Base-by-base conservation (phyloP, 2,888 invertebrate species). In the Leptinotarsa peninsularis region DNA sequence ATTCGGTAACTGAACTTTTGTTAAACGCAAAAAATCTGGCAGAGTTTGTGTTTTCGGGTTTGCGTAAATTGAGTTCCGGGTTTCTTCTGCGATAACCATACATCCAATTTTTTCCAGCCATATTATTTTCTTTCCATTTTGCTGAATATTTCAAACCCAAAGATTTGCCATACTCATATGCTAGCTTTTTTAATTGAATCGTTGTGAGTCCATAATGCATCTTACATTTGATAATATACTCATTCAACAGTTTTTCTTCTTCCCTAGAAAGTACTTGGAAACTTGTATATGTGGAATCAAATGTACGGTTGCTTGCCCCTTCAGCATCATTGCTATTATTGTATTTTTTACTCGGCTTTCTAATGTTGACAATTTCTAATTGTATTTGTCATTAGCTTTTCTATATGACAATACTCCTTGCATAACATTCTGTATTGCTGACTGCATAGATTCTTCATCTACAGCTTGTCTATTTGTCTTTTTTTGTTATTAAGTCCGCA, bases 11-110 rank as follows among this genome's bases (percentile, higher is more conserved):
- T 10, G 76, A 78, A 1, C 76, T 78, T 63, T 79, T 80, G 69
- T 82, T 84, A 67, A 85, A 85, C 7, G 74, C 81, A 21, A 76
- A 82, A 14, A 71, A 68, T 75, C 84, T 71, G 4, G 81, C 80
- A 66, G 81, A 72, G 73, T 82, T 83, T 14, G 81, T 83, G 67
- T 71, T 67, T 67, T 76, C 68, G 15, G 60, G 67, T 69, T 71
- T 73, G 23, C 63, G 56, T 49, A 83, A 60, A 49, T 79, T 75
- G 63, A 83, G 43, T 60, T 81, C 80, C 33, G 21, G 17, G 43
- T 82, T 74, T 7, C 73, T 18, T 67, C 43, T 58, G 10, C 56
- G 56, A 5, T 21, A 56, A n/a, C 21, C 56, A 21, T n/a, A 21
- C 21, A 56, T 67, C 52, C 49, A 56, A 5, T 56, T 21, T 56